Evolutionary conservation across 2,888 invertebrate genomes (phyloP).

Genomic region (Folsomia candida): DNA sequence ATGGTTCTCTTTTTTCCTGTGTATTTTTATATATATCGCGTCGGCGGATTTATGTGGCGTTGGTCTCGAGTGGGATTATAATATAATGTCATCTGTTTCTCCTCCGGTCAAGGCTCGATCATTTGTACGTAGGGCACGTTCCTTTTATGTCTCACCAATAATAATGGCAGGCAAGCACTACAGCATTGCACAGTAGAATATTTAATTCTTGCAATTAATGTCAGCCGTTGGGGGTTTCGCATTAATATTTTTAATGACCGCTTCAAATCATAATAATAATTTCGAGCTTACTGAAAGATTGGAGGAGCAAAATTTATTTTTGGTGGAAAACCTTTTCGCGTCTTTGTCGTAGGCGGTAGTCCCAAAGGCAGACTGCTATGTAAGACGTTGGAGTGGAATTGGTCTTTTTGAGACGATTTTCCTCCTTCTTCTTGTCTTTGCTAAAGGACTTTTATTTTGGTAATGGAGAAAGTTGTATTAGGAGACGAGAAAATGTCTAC

Average conservation of each 20-base stretch:
- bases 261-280: background rate
- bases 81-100: background rate
- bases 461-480: constrained; percentile 1
- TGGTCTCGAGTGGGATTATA: background rate
- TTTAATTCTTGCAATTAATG: no score
- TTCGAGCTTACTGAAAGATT: background rate
- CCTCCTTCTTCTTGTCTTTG: background rate
- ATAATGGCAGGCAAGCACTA: no score
- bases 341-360: background rate
- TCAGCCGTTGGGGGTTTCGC: no score
- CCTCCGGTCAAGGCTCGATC: background rate
- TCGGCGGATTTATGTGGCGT: background rate
- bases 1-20: background rate
- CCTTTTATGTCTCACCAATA: no score
- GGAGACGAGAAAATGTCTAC: background rate
- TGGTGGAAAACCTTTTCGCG: background rate
- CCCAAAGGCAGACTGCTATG: no score
- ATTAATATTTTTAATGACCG: no score
- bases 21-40: background rate
- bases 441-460: background rate
- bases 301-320: background rate
- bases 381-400: background rate
- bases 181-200: no score
- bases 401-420: background rate
- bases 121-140: no score